These are phyloP conservation scores for Lutjanus argentimaculatus DNA, from an alignment of 2,797 vertebrate genomes.

Conservation along the genomic window DNA sequence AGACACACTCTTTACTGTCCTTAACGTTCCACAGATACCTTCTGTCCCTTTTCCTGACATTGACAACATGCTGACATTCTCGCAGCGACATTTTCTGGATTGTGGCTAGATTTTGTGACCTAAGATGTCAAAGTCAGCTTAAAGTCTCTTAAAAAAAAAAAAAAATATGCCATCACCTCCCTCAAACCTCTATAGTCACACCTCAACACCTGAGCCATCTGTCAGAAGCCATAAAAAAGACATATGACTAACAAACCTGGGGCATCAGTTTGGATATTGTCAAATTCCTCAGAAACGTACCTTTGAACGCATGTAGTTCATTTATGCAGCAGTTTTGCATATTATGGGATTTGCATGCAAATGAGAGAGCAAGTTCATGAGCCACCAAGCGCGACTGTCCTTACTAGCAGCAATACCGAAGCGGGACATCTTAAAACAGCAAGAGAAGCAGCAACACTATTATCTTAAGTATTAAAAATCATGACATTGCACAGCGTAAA, in stretches of 20 bases:
- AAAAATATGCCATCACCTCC: slow-evolving; percentile 33
- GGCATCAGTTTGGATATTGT: slow-evolving; percentile 47
- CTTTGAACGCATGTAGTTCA: slow-evolving; percentile 59
- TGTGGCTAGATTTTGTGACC: slow-evolving; percentile 32
- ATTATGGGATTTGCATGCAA: slow-evolving; percentile 68
- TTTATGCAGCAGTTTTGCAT: slow-evolving; percentile 67
- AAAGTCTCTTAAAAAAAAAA: slow-evolving; percentile 2
- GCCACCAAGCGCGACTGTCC: slow-evolving; percentile 48
- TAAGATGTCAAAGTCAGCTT: slow-evolving; percentile 31
- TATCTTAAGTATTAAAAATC: slow-evolving; percentile 70
- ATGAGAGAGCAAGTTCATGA: slow-evolving; percentile 51
- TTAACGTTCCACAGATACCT: not conserved
- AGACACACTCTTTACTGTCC: not conserved
- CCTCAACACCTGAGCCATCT: slow-evolving; percentile 35
- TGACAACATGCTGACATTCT: slow-evolving; percentile 29
- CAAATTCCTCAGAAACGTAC: slow-evolving; percentile 24
- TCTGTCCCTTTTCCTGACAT: not conserved
- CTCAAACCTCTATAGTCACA: slow-evolving; percentile 10
- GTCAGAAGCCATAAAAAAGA: slow-evolving; percentile 52
- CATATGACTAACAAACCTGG: slow-evolving; percentile 28
- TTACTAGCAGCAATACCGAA: slow-evolving; percentile 21
- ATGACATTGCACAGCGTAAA: slow-evolving; percentile 61
- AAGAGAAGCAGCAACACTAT: slow-evolving; percentile 35
- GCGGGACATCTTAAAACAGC: slow-evolving; percentile 42
- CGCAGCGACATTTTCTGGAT: slow-evolving; percentile 4